Evolutionary conservation across 2,797 vertebrate species (phyloP).

Genomic region (Botia almorhae): DNA sequence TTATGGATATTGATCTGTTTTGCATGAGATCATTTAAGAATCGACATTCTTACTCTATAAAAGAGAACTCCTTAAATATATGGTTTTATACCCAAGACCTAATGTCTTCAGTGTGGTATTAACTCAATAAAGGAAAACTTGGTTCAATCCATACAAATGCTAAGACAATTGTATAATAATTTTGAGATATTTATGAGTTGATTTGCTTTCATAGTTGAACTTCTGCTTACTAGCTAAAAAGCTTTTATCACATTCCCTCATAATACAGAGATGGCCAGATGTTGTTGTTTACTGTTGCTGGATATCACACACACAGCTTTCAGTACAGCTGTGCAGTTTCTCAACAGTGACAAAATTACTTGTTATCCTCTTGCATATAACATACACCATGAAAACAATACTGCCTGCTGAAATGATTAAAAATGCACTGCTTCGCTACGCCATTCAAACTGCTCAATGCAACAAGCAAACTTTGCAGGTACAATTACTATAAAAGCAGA

Average conservation of each 20-base stretch:
- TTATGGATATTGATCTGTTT: conserved; percentile 24
- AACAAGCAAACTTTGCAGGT: background rate
- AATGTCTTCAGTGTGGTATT: background rate
- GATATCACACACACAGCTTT: conserved; percentile 30
- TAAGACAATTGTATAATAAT: conserved; percentile 35
- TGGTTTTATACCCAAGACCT: background rate
- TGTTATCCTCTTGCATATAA: background rate
- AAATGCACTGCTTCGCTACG: conserved; percentile 3
- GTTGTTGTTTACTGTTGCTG: conserved; percentile 31
- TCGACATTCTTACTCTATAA: background rate
- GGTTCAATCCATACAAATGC: conserved; percentile 8
- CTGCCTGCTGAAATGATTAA: conserved; percentile 14
- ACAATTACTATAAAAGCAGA: background rate
- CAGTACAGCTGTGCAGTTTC: conserved; percentile 32
- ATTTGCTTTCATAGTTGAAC: conserved; percentile 34
- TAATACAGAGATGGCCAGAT: conserved; percentile 20
- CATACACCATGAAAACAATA: conserved; percentile 22
- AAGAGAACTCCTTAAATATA: background rate
- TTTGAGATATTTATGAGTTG: conserved; percentile 17
- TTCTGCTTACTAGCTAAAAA: conserved; percentile 9
- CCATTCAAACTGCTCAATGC: background rate
- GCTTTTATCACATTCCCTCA: conserved; percentile 1
- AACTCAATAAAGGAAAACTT: background rate
- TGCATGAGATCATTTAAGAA: conserved; percentile 9
- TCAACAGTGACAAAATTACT: conserved; percentile 6